phyloP scores from a whole-genome alignment of 2,888 invertebrate species.

The Mythimna loreyi region DNA sequence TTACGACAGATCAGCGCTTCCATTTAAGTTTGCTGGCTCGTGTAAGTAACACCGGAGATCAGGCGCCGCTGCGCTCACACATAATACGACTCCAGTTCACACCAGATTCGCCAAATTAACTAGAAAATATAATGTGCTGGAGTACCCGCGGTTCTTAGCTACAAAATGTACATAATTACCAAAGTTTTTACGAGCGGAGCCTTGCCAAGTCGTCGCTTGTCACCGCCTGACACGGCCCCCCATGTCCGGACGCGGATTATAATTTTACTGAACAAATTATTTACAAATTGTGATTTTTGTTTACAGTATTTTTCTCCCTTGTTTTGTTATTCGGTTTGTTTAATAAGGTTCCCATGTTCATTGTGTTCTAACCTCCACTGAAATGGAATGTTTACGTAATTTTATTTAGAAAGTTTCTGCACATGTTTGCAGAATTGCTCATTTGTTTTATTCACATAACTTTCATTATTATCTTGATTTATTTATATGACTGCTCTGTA shows the following conservation, averaged over 20 bases:
- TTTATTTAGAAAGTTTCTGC: slow-evolving; percentile 33
- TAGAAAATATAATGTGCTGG: slow-evolving; percentile 86
- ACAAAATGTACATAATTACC: slow-evolving; percentile 90
- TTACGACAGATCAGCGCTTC: slow-evolving; percentile 74
- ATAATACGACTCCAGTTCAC: slow-evolving; percentile 70
- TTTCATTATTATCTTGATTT: slow-evolving; percentile 2
- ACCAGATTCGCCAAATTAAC: slow-evolving; percentile 85
- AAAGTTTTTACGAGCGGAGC: slow-evolving; percentile 89
- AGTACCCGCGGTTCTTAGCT: slow-evolving; percentile 83
- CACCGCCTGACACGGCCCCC: slow-evolving; percentile 81
- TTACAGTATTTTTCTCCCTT: slow-evolving; percentile 64
- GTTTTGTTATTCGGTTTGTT: slow-evolving; percentile 64
- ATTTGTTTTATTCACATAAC: slow-evolving; percentile 29
- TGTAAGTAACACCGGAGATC: slow-evolving; percentile 74
- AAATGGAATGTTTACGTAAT: slow-evolving; percentile 23
- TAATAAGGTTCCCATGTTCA: slow-evolving; percentile 54
- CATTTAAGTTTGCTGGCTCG: slow-evolving; percentile 80
- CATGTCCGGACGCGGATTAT: slow-evolving; percentile 85
- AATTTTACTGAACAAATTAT: slow-evolving; percentile 86
- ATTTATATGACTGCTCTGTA: slow-evolving; percentile 3
- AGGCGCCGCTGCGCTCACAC: slow-evolving; percentile 48
- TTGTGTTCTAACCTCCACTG: slow-evolving; percentile 26
- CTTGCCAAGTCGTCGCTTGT: slow-evolving; percentile 85
- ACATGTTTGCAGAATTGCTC: slow-evolving; percentile 31
- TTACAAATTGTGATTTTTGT: slow-evolving; percentile 82